Evolutionary conservation across 2,797 vertebrate genomes (phyloP), one percentile per base, ranked within the genome.

Genomic region (Ciconia nigra): DNA sequence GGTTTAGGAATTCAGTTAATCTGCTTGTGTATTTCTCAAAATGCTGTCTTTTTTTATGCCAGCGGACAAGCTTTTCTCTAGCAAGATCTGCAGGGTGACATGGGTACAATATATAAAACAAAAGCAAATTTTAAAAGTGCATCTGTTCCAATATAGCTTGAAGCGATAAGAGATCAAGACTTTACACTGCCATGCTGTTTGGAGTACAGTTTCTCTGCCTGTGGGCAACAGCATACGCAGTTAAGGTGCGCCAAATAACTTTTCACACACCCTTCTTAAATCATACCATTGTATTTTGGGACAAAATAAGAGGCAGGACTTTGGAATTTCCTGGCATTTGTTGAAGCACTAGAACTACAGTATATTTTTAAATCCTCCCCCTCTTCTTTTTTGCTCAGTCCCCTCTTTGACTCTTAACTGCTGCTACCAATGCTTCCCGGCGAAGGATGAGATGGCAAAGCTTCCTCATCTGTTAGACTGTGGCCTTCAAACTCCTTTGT

Each of bases 251-350:
- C 78, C 51, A 77, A 74, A 20, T 55, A 71, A 41, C 42, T 89
- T 89, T 47, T 76, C 47, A 70, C 54, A 67, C 71, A 16, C 73
- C 88, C 86, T 70, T 89, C 76, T 90, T 72, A 62, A 85, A 49
- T 92, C 63, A 83, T 78, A 39, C 70, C 28, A 11, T 90, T 93
- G 87, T 95, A 42, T 85, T 90, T 85, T 62, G 58, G 90, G 76
- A 93, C 90, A 90, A 95, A 96, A 66, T 83, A 85, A 73, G 72
- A 87, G 92, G 62, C 84, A 90, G 83, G 79, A 84, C 66, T 87
- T 79, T 2, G 35, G 29, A 80, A 91, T 94, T 96, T 96, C 90
- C 92, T 96, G 94, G 22, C 67, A 52, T 94, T 97, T 81, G 35
- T 44, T 83, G 81, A 47, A 90, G 22, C 18, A 17, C 29, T 85